Conservation (phyloP, 1,140 invertebrate species). For the Trypoxylus dichotomus region DNA sequence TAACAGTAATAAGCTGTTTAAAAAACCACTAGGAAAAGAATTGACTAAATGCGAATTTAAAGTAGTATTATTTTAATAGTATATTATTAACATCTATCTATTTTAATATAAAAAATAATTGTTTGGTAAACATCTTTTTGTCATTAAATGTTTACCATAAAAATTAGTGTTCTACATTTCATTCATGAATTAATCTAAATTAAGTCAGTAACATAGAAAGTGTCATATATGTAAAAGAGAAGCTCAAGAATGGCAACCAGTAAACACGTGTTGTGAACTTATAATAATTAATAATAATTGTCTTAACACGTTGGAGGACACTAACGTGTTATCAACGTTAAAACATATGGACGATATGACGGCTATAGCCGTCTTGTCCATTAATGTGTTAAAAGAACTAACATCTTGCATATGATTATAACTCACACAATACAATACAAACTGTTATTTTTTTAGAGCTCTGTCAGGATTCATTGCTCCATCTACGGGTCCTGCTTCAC, state of each 20-base stretch:
- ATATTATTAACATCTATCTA: conserved; percentile 2
- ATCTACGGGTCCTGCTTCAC: background rate
- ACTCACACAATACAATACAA: conserved; percentile 10
- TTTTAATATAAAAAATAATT: conserved; percentile 11
- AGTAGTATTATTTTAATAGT: conserved; percentile 7
- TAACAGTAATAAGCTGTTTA: too few relatives aligned
- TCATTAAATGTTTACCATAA: too few relatives aligned
- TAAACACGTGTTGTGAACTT: background rate
- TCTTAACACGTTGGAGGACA: too few relatives aligned
- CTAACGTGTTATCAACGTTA: too few relatives aligned
- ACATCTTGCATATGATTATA: conserved; percentile 10
- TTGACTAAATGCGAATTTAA: background rate
- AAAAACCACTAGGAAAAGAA: too few relatives aligned
- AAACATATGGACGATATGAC: too few relatives aligned
- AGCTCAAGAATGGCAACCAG: background rate
- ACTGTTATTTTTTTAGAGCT: background rate
- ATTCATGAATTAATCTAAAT: conserved; percentile 12
- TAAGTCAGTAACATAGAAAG: background rate
- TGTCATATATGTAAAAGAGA: conserved; percentile 10
- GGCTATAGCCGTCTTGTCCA: too few relatives aligned
- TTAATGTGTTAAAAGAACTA: too few relatives aligned
- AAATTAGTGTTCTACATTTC: too few relatives aligned
- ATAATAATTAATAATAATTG: conserved; percentile 14
- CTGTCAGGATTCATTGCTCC: background rate
- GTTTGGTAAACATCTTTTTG: conserved; percentile 4